Percentiles rank a stretch among this genome's conserved stretches.
Evolutionary conservation across 2,888 invertebrate genomes (phyloP).

Genomic region (Silvanus unidentatus): DNA sequence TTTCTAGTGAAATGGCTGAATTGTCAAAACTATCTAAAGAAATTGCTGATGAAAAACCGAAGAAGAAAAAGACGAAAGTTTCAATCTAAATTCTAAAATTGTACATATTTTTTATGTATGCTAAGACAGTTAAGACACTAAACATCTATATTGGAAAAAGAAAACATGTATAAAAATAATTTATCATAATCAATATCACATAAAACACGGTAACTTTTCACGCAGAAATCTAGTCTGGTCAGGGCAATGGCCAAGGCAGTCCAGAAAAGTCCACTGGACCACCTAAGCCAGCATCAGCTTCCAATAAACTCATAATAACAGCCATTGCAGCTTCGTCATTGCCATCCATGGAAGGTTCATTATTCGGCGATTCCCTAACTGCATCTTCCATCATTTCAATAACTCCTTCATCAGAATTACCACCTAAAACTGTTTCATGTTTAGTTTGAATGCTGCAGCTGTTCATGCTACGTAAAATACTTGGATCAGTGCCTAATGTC

Average conservation of each 20-base stretch:
- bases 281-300: slow-evolving; percentile 83
- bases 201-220: too few relatives aligned
- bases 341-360: slow-evolving; percentile 55
- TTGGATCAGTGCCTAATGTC: slow-evolving; percentile 49
- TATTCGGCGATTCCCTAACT: slow-evolving; percentile 47
- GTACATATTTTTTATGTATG: too few relatives aligned
- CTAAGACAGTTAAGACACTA: too few relatives aligned
- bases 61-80: too few relatives aligned
- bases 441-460: neutral
- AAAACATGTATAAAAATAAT: too few relatives aligned
- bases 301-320: slow-evolving; percentile 83
- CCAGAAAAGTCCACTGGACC: slow-evolving; percentile 83
- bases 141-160: too few relatives aligned
- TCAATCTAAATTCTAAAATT: too few relatives aligned
- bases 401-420: slow-evolving; percentile 48
- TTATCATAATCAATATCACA: too few relatives aligned
- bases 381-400: slow-evolving; percentile 55
- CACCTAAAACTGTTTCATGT: slow-evolving; percentile 29
- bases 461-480: slow-evolving; percentile 37
- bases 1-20: too few relatives aligned
- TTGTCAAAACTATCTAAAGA: too few relatives aligned
- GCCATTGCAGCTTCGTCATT: slow-evolving; percentile 90
- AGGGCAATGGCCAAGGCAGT: slow-evolving; percentile 79
- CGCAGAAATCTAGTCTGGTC: slow-evolving; percentile 31
- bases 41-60: too few relatives aligned